These are phyloP conservation scores for Drosophila mulleri DNA, from an alignment of 2,888 invertebrate genomes.

Conservation along the genomic window DNA sequence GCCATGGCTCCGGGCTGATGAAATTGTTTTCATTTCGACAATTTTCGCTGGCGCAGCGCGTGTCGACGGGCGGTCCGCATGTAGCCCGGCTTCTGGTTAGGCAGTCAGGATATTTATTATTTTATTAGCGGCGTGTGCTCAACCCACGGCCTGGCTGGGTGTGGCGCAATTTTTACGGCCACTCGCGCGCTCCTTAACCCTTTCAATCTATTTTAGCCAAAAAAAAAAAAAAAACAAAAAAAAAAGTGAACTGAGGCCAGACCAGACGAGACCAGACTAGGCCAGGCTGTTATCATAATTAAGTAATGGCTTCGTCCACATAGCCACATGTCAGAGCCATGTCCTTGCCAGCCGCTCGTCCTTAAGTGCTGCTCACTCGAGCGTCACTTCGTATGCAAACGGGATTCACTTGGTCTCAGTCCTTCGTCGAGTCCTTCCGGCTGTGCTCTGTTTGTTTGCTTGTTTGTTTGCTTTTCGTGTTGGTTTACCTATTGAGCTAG, in stretches of 20 bases:
- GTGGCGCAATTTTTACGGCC: slow-evolving; percentile 72
- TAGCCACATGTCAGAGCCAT: slow-evolving; percentile 40
- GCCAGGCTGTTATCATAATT: slow-evolving; percentile 76
- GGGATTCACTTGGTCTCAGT: slow-evolving; percentile 34
- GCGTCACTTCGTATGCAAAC: slow-evolving; percentile 67
- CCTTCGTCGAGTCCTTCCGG: slow-evolving; percentile 14
- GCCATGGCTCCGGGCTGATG: slow-evolving; percentile 61
- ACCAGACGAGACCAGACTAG: slow-evolving; percentile 14
- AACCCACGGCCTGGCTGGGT: slow-evolving; percentile 46
- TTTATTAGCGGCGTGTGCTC: slow-evolving; percentile 79
- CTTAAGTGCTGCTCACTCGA: slow-evolving; percentile 79
- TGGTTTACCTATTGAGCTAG: slow-evolving; percentile 59
- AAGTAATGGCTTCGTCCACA: slow-evolving; percentile 76
- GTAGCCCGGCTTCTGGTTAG: slow-evolving; percentile 18
- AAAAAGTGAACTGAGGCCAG: background rate
- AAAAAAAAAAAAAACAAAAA: too few species aligned
- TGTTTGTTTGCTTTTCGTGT: slow-evolving; percentile 50
- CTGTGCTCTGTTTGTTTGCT: slow-evolving; percentile 10
- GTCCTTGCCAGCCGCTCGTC: slow-evolving; percentile 35
- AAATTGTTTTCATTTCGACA: slow-evolving; percentile 80
- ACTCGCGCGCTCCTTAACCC: slow-evolving; percentile 52
- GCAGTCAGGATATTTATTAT: slow-evolving; percentile 77
- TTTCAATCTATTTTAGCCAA: slow-evolving; percentile 63
- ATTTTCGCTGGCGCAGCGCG: slow-evolving; percentile 54
- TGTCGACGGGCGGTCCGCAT: slow-evolving; percentile 44